Conservation (phyloP, 2,888 invertebrate genomes). For the Sphaerophoria taeniata region DNA sequence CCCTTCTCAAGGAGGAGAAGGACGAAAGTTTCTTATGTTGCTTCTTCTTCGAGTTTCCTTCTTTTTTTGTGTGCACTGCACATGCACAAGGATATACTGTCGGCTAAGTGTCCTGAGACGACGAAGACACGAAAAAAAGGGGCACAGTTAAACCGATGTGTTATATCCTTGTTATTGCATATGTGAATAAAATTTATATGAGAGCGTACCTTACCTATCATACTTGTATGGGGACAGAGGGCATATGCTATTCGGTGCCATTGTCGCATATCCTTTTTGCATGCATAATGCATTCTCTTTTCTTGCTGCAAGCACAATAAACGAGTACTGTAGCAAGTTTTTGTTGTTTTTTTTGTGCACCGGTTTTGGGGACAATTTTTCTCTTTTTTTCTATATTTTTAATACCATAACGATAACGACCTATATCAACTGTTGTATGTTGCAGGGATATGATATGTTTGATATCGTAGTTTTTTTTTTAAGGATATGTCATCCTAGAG, state of each 20-base stretch:
- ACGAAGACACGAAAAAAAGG: too few species aligned
- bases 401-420: conserved; percentile 36
- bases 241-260: conserved; percentile 23
- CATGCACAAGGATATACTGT: conserved; percentile 32
- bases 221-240: too few species aligned
- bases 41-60: conserved; percentile 18
- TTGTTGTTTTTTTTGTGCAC: neutral
- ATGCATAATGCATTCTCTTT: conserved; percentile 67
- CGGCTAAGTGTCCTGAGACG: conserved; percentile 64
- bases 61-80: conserved; percentile 31
- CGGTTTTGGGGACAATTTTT: conserved; percentile 44
- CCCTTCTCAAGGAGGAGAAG: too few species aligned
- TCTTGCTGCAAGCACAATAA: conserved; percentile 12
- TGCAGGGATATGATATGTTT: neutral
- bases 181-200: neutral
- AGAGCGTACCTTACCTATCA: neutral
- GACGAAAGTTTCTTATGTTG: too few species aligned
- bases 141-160: conserved; percentile 55
- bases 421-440: conserved; percentile 37
- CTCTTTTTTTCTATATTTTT: conserved; percentile 18
- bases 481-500: conserved; percentile 23
- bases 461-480: conserved; percentile 8
- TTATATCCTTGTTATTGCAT: conserved; percentile 58
- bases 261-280: conserved; percentile 72
- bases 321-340: too few species aligned